These are phyloP conservation scores for Agrypnus murinus DNA, from an alignment of 2,888 invertebrate genomes.

Conservation along the genomic window DNA sequence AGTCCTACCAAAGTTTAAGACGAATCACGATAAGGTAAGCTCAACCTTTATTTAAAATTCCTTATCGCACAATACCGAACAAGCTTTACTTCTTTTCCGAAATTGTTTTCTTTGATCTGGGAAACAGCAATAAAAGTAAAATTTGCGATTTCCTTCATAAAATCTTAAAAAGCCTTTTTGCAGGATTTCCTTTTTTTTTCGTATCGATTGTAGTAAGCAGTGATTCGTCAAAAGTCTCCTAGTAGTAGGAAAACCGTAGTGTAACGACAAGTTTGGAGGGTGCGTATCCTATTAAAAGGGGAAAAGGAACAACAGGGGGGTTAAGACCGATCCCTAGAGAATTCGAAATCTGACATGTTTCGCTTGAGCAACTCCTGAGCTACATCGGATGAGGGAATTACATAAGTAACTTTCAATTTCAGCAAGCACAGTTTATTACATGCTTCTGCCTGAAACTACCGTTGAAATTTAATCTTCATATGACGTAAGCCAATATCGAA, in stretches of 20 bases:
- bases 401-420: constrained; percentile 45
- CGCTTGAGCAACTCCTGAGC: constrained; percentile 51
- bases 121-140: no score
- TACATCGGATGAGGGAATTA: constrained; percentile 44
- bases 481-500: constrained; percentile 37
- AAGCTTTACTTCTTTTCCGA: no score
- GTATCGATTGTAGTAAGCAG: constrained; percentile 13
- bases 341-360: constrained; percentile 59
- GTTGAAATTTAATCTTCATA: constrained; percentile 39
- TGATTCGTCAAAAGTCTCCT: constrained; percentile 1
- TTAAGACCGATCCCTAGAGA: constrained; percentile 45
- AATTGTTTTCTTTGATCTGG: no score
- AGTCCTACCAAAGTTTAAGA: no score
- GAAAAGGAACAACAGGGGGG: constrained; percentile 42
- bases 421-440: constrained; percentile 42
- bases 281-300: constrained; percentile 46
- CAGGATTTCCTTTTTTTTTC: neutral
- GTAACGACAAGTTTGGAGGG: constrained; percentile 31
- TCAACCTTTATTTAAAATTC: no score
- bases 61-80: no score
- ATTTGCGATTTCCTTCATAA: no score
- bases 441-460: constrained; percentile 12
- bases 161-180: no score
- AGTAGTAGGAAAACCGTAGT: neutral
- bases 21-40: no score